Conservation (phyloP, 2,113 vertebrate genomes). For the Sminthopsis crassicaudata region DNA sequence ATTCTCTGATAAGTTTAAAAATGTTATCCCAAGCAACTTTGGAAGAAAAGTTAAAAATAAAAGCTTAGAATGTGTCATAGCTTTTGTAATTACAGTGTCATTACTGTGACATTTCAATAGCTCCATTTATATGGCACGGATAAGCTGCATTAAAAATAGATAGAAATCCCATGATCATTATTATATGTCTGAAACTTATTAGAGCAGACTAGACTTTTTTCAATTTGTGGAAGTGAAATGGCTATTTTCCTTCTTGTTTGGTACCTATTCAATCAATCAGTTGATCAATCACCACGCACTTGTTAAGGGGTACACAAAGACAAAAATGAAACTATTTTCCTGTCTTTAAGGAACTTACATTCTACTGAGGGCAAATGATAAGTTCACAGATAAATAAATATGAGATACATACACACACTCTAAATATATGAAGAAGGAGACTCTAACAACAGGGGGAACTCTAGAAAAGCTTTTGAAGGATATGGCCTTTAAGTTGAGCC, state of each 20-base stretch:
- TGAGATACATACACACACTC: not conserved
- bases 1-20: slow-evolving; percentile 13
- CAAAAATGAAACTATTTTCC: not conserved
- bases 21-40: slow-evolving; percentile 49
- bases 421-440: not conserved
- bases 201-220: not conserved
- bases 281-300: not conserved
- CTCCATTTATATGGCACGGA: not conserved
- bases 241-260: not conserved
- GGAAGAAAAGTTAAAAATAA: slow-evolving; percentile 43
- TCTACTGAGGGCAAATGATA: not conserved
- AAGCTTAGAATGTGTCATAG: not conserved
- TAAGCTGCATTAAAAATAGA: not conserved
- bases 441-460: not conserved
- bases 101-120: not conserved
- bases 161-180: not conserved
- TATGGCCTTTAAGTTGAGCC: not conserved
- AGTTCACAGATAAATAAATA: not conserved
- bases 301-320: not conserved
- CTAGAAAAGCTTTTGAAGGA: not conserved
- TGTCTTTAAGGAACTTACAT: not conserved
- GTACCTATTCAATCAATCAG: not conserved
- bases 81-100: not conserved
- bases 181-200: not conserved
- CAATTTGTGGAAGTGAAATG: not conserved